Evolutionary conservation across 2,888 invertebrate species (phyloP).

Genomic region (Aphodius sticticus): DNA sequence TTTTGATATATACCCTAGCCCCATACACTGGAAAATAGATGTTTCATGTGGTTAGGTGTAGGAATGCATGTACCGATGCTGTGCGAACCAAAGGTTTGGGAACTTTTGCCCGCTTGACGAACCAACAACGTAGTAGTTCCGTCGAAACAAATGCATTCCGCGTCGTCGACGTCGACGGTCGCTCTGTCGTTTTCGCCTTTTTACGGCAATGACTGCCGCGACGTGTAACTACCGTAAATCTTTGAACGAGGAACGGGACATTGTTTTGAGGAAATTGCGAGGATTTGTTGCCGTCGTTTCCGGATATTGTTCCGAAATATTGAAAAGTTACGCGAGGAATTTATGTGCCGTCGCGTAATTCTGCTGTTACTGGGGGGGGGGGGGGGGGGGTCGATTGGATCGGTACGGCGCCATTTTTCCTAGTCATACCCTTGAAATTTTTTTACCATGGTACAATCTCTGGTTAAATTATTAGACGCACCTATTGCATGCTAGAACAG

Average conservation of each 20-base stretch:
- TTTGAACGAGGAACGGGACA: not conserved
- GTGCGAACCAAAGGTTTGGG: not conserved
- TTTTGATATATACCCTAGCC: not conserved
- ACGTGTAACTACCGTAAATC: slow-evolving; percentile 4
- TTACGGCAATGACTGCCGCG: not conserved
- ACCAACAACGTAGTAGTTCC: not conserved
- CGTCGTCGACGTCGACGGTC: slow-evolving; percentile 4
- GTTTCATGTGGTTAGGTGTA: not conserved
- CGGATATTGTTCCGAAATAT: slow-evolving; percentile 4
- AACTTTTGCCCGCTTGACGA: not conserved
- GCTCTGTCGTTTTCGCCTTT: not conserved
- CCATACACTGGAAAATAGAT: not conserved
- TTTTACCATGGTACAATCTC: no score
- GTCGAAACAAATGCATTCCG: slow-evolving; percentile 4
- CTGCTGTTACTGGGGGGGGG: not conserved
- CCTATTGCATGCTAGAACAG: no score
- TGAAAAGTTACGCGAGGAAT: not conserved
- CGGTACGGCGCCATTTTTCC: not conserved
- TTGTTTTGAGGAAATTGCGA: slow-evolving; percentile 4
- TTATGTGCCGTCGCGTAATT: not conserved
- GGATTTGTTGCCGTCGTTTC: not conserved
- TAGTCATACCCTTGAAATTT: not conserved
- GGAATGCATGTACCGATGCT: not conserved
- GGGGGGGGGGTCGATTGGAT: not conserved
- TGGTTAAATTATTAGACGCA: no score